Conservation (phyloP, 1,140 invertebrate species). For the Calliopsis andreniformis region DNA sequence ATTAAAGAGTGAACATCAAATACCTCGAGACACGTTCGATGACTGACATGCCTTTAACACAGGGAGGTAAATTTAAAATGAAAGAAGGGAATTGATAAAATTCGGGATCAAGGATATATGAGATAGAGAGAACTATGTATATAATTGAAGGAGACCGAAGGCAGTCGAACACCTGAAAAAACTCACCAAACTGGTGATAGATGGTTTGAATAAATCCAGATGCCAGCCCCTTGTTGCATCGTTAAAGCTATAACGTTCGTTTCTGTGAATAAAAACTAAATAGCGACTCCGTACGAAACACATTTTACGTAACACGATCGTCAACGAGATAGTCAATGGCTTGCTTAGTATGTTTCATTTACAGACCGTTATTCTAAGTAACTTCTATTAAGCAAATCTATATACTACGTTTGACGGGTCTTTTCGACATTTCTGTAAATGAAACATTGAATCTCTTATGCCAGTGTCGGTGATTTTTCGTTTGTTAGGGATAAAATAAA, state of each 20-base stretch:
- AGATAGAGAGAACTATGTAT: slow-evolving; percentile 23
- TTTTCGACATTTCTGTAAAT: slow-evolving; percentile 36
- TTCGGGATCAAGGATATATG: slow-evolving; percentile 16
- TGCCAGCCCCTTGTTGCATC: slow-evolving; percentile 55
- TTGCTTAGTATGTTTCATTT: slow-evolving; percentile 54
- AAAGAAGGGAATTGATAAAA: not conserved
- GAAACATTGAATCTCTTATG: slow-evolving; percentile 55
- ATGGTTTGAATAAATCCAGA: slow-evolving; percentile 57
- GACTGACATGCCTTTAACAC: slow-evolving; percentile 65
- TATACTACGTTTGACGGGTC: not conserved
- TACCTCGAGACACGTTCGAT: slow-evolving; percentile 50
- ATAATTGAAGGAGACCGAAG: slow-evolving; percentile 41
- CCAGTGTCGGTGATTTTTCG: slow-evolving; percentile 61
- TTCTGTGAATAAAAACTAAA: slow-evolving; percentile 62
- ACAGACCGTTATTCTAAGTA: slow-evolving; percentile 2
- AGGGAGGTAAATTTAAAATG: slow-evolving; percentile 21
- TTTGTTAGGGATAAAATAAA: slow-evolving; percentile 9
- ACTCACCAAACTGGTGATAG: slow-evolving; percentile 53
- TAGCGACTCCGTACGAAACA: slow-evolving; percentile 56
- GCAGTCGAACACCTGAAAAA: slow-evolving; percentile 58
- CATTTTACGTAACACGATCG: slow-evolving; percentile 51
- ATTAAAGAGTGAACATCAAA: slow-evolving; percentile 64
- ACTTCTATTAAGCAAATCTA: not conserved
- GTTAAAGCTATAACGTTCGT: slow-evolving; percentile 58
- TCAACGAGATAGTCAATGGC: slow-evolving; percentile 62